These are phyloP conservation scores for Hozukius guyotensis DNA, from an alignment of 2,797 vertebrate species.

Conservation along the genomic window DNA sequence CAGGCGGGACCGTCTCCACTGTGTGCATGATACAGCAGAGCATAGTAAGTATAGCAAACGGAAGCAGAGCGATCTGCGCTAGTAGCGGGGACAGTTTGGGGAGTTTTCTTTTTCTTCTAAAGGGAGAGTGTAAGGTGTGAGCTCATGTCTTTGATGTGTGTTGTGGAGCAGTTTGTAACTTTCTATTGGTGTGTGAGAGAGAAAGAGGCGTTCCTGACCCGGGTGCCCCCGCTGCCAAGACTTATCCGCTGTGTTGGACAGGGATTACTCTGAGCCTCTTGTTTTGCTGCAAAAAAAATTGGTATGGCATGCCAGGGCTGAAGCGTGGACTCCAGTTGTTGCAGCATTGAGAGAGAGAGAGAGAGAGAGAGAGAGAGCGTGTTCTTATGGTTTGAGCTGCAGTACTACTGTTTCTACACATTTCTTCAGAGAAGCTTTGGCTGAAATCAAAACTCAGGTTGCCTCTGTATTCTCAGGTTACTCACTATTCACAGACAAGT, in stretches of 20 bases:
- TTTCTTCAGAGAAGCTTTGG: not conserved
- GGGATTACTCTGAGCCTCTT: slow-evolving; percentile 60
- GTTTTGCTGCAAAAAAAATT: slow-evolving; percentile 54
- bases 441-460: slow-evolving; percentile 17
- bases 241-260: slow-evolving; percentile 38
- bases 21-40: slow-evolving; percentile 27
- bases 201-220: slow-evolving; percentile 17
- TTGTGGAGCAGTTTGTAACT: slow-evolving; percentile 7
- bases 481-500: not conserved
- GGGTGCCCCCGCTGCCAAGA: slow-evolving; percentile 43
- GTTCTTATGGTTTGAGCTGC: slow-evolving; percentile 33
- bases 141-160: slow-evolving; percentile 14
- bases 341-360: slow-evolving; percentile 2
- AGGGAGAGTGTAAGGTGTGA: not conserved
- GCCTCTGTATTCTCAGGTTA: not conserved
- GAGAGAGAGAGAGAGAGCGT: not conserved
- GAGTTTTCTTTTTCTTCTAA: not conserved
- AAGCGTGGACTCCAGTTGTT: slow-evolving; percentile 38
- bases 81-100: not conserved
- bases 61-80: not conserved
- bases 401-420: slow-evolving; percentile 32
- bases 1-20: slow-evolving; percentile 68
- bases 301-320: slow-evolving; percentile 30
- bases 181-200: slow-evolving; percentile 19
- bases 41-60: slow-evolving; percentile 11